A percentile compares a stretch with the other conserved stretches of the same genome.
These are phyloP conservation scores for Lochmaea capreae DNA, from an alignment of 2,888 invertebrate species.

Conservation along the genomic window DNA sequence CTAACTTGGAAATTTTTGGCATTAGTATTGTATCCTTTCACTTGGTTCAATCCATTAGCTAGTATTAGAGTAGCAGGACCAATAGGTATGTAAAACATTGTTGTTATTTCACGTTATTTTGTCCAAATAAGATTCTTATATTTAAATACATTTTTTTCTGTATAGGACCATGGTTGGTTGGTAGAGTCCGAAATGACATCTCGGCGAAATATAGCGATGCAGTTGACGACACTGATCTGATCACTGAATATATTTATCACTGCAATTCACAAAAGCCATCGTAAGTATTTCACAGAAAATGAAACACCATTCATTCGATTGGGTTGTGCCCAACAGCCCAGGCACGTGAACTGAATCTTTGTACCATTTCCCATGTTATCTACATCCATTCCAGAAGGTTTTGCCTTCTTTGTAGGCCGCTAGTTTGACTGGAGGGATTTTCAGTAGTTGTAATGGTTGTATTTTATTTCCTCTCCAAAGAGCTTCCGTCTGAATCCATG, in stretches of 20 bases:
- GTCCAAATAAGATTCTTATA: not conserved
- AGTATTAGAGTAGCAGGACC: conserved; percentile 91
- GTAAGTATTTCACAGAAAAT: conserved; percentile 65
- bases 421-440: too few relatives aligned
- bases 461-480: too few relatives aligned
- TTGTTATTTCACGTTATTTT: not conserved
- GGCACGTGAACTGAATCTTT: too few relatives aligned
- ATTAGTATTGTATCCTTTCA: conserved; percentile 76
- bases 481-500: too few relatives aligned
- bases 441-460: too few relatives aligned
- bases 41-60: conserved; percentile 87
- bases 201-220: conserved; percentile 80
- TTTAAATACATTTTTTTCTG: too few relatives aligned
- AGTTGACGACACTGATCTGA: conserved; percentile 76
- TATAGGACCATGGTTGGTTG: conserved; percentile 86
- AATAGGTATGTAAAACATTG: conserved; percentile 68
- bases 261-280: conserved; percentile 94
- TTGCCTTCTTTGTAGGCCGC: too few relatives aligned
- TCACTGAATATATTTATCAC: conserved; percentile 94
- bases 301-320: too few relatives aligned
- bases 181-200: conserved; percentile 89
- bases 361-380: too few relatives aligned
- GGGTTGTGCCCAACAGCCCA: too few relatives aligned
- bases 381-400: too few relatives aligned
- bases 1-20: conserved; percentile 84